Evolutionary conservation across 2,888 invertebrate species (phyloP).

Genomic region (Bombylius major): DNA sequence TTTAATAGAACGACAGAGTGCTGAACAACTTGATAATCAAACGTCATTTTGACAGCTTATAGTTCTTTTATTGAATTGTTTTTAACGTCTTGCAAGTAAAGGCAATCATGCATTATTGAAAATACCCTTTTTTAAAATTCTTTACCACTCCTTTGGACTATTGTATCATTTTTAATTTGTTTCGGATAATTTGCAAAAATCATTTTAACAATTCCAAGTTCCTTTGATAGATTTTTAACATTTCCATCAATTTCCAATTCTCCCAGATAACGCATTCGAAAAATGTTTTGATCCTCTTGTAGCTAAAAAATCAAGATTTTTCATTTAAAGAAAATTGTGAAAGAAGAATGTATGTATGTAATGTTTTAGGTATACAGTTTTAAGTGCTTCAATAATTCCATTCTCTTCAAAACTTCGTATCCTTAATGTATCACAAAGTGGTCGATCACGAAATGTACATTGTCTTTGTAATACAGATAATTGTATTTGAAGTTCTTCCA

Average conservation of each 20-base stretch:
- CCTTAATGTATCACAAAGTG: conserved; percentile 64
- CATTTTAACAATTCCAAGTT: conserved; percentile 35
- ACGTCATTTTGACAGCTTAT: neutral
- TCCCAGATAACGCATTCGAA: conserved; percentile 36
- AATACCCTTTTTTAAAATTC: no score
- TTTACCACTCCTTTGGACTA: conserved; percentile 34
- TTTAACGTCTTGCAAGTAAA: no score
- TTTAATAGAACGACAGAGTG: no score
- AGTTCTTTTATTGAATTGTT: neutral
- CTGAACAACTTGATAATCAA: no score
- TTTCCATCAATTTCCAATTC: conserved; percentile 35
- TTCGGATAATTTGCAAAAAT: conserved; percentile 35
- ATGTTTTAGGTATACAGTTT: conserved; percentile 28
- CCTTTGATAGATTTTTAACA: conserved; percentile 35
- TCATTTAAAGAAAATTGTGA: neutral
- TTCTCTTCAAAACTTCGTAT: conserved; percentile 51
- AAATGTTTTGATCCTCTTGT: conserved; percentile 36
- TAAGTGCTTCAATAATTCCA: conserved; percentile 35
- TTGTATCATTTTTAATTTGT: conserved; percentile 35
- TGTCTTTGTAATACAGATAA: conserved; percentile 42
- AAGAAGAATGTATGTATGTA: neutral
- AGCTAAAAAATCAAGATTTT: conserved; percentile 20
- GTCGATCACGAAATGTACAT: conserved; percentile 55
- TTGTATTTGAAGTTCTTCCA: conserved; percentile 37
- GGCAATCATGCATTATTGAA: no score